Percentiles rank a stretch among this genome's conserved stretches.
Evolutionary conservation across 2,888 invertebrate genomes (phyloP).

Genomic region (Trissonchulus sp.): DNA sequence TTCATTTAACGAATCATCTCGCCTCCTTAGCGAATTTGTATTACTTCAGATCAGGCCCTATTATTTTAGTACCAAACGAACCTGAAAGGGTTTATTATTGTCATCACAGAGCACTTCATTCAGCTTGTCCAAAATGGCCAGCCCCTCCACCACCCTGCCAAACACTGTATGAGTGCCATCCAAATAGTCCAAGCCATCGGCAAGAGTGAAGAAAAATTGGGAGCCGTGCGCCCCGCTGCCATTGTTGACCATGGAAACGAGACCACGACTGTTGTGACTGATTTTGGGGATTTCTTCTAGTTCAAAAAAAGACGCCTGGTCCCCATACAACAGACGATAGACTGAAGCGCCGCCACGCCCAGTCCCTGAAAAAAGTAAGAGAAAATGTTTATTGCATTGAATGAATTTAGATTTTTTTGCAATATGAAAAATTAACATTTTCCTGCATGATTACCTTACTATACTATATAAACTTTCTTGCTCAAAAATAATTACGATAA

Average conservation of each 20-base stretch:
- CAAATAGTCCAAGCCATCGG: constrained; percentile 75
- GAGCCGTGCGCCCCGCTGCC: constrained; percentile 70
- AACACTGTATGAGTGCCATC: constrained; percentile 59
- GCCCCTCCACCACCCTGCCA: constrained; percentile 72
- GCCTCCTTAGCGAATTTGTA: too few relatives aligned
- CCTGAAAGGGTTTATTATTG: constrained; percentile 80
- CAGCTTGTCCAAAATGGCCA: constrained; percentile 69
- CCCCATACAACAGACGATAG: constrained; percentile 74
- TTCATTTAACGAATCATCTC: too few relatives aligned
- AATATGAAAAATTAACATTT: too few relatives aligned
- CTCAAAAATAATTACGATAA: too few relatives aligned
- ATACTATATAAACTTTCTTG: too few relatives aligned
- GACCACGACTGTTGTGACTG: constrained; percentile 75
- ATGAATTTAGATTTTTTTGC: too few relatives aligned
- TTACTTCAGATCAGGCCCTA: too few relatives aligned
- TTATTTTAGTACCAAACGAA: too few relatives aligned
- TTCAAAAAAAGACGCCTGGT: constrained; percentile 78
- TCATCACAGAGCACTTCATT: constrained; percentile 91
- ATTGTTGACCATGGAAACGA: constrained; percentile 88
- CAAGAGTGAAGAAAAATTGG: constrained; percentile 83
- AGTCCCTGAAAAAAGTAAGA: constrained; percentile 60
- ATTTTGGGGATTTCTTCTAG: constrained; percentile 83
- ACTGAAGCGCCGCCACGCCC: constrained; percentile 86
- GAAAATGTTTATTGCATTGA: too few relatives aligned
- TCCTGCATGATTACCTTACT: too few relatives aligned